A percentile compares a stretch with the other conserved stretches of the same genome.
Conservation (phyloP, 2,797 vertebrate genomes). For the Hemibagrus guttatus region DNA sequence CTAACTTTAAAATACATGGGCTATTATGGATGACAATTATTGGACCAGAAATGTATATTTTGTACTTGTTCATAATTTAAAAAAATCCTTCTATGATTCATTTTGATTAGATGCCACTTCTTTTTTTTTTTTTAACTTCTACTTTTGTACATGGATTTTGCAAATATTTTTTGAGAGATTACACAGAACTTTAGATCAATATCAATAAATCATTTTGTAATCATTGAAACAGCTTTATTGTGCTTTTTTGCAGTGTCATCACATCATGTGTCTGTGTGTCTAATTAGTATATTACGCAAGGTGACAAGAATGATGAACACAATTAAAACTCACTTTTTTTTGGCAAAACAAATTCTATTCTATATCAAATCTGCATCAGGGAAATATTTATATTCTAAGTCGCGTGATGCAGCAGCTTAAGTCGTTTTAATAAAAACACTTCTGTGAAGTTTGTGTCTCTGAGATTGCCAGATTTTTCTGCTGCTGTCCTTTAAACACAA, state of each 20-base stretch:
- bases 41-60: conserved; percentile 42
- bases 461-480: not conserved
- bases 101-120: conserved; percentile 46
- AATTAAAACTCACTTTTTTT: not conserved
- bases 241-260: not conserved
- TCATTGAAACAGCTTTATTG: not conserved
- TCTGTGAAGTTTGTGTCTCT: not conserved
- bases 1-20: not conserved
- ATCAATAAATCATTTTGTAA: conserved; percentile 50
- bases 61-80: conserved; percentile 42
- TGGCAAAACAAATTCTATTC: not conserved
- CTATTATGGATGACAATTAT: not conserved
- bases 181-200: conserved; percentile 31
- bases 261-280: not conserved
- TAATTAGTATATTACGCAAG: not conserved
- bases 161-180: conserved; percentile 31
- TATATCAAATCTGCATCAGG: not conserved
- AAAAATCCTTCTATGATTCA: conserved; percentile 16
- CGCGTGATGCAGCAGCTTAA: not conserved
- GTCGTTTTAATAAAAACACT: not conserved
- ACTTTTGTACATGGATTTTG: conserved; percentile 43
- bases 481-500: not conserved
- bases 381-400: not conserved
- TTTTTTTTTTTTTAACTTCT: conserved; percentile 15
- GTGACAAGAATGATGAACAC: too few species aligned